Percentiles rank a stretch among this genome's conserved stretches.
These are phyloP conservation scores for Ellobius talpinus DNA, from an alignment of 2,113 vertebrate species.

Conservation along the genomic window DNA sequence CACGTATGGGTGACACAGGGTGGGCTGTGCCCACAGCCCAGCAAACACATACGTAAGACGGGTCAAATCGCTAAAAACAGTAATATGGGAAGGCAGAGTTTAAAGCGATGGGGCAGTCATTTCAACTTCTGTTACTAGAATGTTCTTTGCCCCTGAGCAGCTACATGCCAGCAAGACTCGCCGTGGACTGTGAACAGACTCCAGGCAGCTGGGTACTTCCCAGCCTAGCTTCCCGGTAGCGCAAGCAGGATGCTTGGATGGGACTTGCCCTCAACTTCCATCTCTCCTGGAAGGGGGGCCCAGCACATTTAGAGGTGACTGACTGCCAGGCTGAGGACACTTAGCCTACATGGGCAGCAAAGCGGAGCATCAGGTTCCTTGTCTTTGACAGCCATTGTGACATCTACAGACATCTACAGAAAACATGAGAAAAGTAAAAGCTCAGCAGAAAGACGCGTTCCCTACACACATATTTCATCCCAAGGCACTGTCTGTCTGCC, in stretches of 20 bases:
- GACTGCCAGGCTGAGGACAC: neutral
- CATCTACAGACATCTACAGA: neutral
- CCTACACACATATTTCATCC: neutral
- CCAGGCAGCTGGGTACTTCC: neutral
- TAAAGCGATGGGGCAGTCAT: neutral
- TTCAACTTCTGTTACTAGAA: neutral
- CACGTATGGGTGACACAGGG: too few relatives aligned
- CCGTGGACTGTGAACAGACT: neutral
- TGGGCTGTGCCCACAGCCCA: neutral
- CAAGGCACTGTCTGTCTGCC: too few relatives aligned
- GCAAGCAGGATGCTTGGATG: neutral
- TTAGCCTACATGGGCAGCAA: neutral
- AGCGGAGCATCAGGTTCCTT: neutral
- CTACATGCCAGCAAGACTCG: neutral
- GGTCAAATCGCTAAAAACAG: conserved; percentile 22
- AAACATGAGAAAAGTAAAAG: neutral
- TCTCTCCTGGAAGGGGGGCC: neutral
- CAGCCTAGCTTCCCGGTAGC: neutral
- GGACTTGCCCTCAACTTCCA: neutral
- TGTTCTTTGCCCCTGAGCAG: neutral
- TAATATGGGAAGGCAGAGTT: neutral
- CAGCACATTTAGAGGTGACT: neutral
- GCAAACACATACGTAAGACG: neutral
- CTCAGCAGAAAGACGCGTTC: neutral
- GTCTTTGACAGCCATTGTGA: neutral